phyloP scores from a whole-genome alignment of 2,113 vertebrate species.

The cat (Felis catus) region DNA sequence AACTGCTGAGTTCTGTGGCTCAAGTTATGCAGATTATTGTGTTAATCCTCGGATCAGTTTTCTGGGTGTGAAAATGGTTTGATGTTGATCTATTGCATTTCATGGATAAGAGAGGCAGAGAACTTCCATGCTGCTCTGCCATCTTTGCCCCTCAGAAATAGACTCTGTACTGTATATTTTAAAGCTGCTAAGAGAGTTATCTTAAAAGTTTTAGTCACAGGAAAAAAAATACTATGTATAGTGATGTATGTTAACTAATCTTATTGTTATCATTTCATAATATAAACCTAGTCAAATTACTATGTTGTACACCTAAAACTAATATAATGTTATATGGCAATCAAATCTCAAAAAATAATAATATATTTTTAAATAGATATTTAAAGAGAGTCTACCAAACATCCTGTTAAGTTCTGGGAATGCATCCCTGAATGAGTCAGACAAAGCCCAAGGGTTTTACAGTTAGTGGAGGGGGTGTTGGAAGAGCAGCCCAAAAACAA shows the following conservation, averaged over 20 bases:
- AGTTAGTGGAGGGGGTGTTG: neutral
- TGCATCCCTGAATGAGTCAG: neutral
- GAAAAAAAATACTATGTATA: neutral
- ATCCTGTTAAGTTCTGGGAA: neutral
- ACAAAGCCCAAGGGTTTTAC: neutral
- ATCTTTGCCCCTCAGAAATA: too few species aligned
- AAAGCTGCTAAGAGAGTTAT: neutral
- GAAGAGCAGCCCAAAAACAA: neutral
- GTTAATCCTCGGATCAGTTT: too few species aligned
- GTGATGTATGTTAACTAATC: neutral
- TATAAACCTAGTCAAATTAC: neutral
- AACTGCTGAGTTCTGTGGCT: too few species aligned
- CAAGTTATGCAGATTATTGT: too few species aligned
- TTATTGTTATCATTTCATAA: neutral
- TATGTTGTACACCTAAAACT: neutral
- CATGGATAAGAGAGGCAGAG: too few species aligned
- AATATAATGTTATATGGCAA: neutral
- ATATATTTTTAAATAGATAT: neutral
- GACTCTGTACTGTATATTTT: neutral
- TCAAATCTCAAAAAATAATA: neutral
- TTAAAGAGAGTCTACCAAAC: neutral
- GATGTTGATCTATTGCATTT: too few species aligned
- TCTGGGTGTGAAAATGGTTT: too few species aligned
- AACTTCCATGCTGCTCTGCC: too few species aligned
- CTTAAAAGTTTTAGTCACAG: neutral